Base-by-base conservation (phyloP, 1,140 invertebrate species). In the Macrocentrus cingulum region DNA sequence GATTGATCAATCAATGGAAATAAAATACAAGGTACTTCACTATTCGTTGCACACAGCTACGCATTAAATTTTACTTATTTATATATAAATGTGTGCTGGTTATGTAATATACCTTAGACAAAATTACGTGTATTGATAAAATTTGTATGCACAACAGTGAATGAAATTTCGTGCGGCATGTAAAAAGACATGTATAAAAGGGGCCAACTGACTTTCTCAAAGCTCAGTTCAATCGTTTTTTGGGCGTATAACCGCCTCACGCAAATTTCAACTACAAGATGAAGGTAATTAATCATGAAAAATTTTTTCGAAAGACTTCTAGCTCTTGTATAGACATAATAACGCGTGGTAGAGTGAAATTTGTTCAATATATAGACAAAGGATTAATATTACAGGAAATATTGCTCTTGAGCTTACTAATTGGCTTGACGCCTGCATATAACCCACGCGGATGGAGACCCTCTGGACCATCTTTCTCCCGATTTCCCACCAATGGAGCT, bases 401-500 rank as follows among this genome's bases (percentile, higher is more conserved):
- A 9, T n/a, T 49, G 18, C 13, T 56, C 23, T n/a, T n/a, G n/a
- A 18, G 23, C 13, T 13, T 41, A 4, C 11, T 56, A 8, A 23
- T 56, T 37, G 55, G 44, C 0, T 2, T 39, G 13, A 16, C 22
- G 6, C 39, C 13, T 8, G 23, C 37, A 4, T 61, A 61, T 16
- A 42, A 50, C 11, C 59, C 59, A 44, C 39, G 59, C 44, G 59
- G 59, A 13, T 61, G 59, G 59, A 52, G 59, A 25, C 59, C 59
- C 11, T 9, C 36, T n/a, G 46, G 53, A 25, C 44, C 41, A 50
- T 9, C 36, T 18, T 50, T 52, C 20, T 42, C 18, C 41, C 57
- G 18, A 29, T 25, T 61, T 60, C 66, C 64, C 56, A 62, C 61
- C 63, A 60, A 66, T 37, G 44, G 56, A 46, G 55, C 46, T 50